Evolutionary conservation across 2,113 vertebrate species (phyloP).

Genomic region (Ornithorhynchus anatinus): DNA sequence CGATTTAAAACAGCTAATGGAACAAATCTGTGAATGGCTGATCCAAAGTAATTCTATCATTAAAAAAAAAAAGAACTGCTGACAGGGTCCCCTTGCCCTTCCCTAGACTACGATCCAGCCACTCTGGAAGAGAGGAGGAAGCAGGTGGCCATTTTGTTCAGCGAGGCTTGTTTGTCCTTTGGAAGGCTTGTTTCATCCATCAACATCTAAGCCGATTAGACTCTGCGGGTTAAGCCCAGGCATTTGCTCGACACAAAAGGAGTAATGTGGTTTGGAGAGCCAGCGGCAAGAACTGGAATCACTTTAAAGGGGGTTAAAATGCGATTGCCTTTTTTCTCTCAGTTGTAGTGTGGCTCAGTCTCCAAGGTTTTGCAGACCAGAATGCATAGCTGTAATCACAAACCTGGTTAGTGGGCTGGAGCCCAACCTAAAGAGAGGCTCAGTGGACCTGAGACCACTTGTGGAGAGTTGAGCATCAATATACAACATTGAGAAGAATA

Average conservation of each 20-base stretch:
- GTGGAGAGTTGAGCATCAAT: slow-evolving; percentile 20
- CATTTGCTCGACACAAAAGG: slow-evolving; percentile 30
- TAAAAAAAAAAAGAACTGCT: slow-evolving; percentile 10
- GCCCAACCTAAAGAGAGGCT: slow-evolving; percentile 38
- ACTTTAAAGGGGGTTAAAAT: slow-evolving; percentile 54
- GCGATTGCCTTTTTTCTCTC: slow-evolving; percentile 45
- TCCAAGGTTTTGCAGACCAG: slow-evolving; percentile 28
- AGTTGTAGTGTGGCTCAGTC: slow-evolving; percentile 35
- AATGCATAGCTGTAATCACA: slow-evolving; percentile 35
- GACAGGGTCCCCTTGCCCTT: not conserved
- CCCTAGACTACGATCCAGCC: not conserved
- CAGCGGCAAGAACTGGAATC: slow-evolving; percentile 40
- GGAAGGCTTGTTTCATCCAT: slow-evolving; percentile 38
- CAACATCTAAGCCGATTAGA: slow-evolving; percentile 35
- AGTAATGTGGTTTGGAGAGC: slow-evolving; percentile 39
- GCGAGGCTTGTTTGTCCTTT: slow-evolving; percentile 33
- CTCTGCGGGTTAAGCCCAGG: slow-evolving; percentile 42
- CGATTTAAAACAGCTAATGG: slow-evolving; percentile 64
- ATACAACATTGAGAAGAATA: slow-evolving; percentile 17
- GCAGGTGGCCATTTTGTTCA: slow-evolving; percentile 25
- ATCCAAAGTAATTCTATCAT: slow-evolving; percentile 46
- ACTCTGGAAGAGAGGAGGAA: not conserved
- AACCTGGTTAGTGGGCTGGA: slow-evolving; percentile 48
- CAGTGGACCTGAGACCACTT: slow-evolving; percentile 34
- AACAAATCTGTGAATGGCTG: slow-evolving; percentile 60